phyloP scores from a whole-genome alignment of 1,140 invertebrate species.

The Procambarus virginalis region DNA sequence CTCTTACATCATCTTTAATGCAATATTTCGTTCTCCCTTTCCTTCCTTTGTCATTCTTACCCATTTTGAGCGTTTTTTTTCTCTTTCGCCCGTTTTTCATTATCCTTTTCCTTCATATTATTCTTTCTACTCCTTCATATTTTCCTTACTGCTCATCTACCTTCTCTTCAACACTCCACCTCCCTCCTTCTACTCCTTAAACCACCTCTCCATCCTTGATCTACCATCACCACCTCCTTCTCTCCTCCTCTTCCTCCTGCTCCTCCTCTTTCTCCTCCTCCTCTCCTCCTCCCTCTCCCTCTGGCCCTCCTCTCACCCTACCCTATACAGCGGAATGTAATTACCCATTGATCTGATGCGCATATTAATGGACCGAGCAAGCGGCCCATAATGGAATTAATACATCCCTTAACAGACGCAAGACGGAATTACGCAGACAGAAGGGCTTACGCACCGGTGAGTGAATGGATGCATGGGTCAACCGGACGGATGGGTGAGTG shows the following conservation, averaged over 20 bases:
- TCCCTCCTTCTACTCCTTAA: background rate
- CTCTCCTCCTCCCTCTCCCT: background rate
- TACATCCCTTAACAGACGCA: constrained; percentile 38
- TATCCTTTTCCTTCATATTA: too few relatives aligned
- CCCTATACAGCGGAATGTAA: constrained; percentile 61
- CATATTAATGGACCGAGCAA: constrained; percentile 65
- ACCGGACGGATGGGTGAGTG: background rate
- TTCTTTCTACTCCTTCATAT: too few relatives aligned
- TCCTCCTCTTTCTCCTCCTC: background rate
- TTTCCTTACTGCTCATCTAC: too few relatives aligned
- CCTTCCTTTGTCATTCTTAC: too few relatives aligned
- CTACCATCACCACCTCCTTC: background rate
- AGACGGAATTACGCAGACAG: constrained; percentile 32
- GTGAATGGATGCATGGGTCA: background rate
- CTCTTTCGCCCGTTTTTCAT: too few relatives aligned
- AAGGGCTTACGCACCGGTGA: background rate
- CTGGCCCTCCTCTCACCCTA: background rate
- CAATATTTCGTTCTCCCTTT: too few relatives aligned
- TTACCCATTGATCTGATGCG: constrained; percentile 61
- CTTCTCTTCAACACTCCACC: too few relatives aligned
- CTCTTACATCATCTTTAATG: too few relatives aligned
- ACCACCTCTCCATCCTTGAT: background rate
- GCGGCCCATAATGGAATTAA: constrained; percentile 64
- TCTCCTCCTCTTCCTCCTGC: background rate
- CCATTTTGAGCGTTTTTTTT: too few relatives aligned